These are phyloP conservation scores for Hapalemur alaotrensis DNA, from an alignment of 2,797 vertebrate species.

Conservation along the genomic window DNA sequence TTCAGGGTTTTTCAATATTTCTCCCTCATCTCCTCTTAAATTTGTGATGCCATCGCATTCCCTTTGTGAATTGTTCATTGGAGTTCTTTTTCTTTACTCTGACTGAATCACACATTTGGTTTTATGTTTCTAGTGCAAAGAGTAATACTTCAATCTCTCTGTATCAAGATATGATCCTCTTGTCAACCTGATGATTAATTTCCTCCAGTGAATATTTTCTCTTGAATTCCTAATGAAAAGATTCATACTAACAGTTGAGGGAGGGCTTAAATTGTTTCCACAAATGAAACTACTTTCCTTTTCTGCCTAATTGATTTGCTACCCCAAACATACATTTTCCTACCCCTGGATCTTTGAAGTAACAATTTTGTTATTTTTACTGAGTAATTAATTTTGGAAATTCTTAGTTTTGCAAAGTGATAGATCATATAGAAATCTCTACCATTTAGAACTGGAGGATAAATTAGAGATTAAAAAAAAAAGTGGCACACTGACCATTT, in stretches of 20 bases:
- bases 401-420: not conserved
- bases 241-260: not conserved
- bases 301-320: constrained; percentile 29
- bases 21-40: not conserved
- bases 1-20: not conserved
- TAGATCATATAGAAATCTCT: not conserved
- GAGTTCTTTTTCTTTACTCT: not conserved
- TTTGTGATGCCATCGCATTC: not conserved
- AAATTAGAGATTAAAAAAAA: not conserved
- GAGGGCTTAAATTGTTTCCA: not conserved
- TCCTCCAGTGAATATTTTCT: constrained; percentile 13
- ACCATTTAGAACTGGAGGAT: constrained; percentile 5
- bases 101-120: not conserved
- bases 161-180: not conserved
- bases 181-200: constrained; percentile 14
- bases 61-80: not conserved
- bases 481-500: not conserved
- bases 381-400: not conserved
- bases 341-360: constrained; percentile 14
- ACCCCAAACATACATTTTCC: not conserved
- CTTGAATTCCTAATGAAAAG: constrained; percentile 17
- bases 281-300: not conserved
- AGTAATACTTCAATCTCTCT: not conserved
- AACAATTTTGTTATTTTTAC: constrained; percentile 8
- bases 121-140: not conserved